phyloP scores from a whole-genome alignment of 1,140 invertebrate species.

The Drosophila virilis region DNA sequence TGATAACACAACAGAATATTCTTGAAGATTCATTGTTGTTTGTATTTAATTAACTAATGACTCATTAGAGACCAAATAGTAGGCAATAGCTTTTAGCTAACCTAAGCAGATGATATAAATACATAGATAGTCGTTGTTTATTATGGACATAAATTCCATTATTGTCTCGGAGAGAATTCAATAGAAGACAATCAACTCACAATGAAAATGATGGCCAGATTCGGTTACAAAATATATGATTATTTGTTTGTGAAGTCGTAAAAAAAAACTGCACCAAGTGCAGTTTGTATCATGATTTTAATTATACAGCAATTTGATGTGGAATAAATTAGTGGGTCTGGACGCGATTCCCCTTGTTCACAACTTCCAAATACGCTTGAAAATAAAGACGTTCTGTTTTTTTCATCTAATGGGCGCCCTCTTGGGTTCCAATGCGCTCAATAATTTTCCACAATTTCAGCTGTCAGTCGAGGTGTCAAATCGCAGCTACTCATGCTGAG shows the following conservation, averaged over 20 bases:
- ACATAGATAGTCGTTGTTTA: not conserved
- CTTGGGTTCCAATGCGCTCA: slow-evolving; percentile 77
- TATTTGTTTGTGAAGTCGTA: slow-evolving; percentile 73
- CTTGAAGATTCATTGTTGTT: too few relatives aligned
- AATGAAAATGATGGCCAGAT: slow-evolving; percentile 64
- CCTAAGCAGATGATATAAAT: too few relatives aligned
- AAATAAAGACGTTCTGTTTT: slow-evolving; percentile 64
- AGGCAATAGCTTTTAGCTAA: too few relatives aligned
- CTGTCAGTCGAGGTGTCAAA: slow-evolving; percentile 84
- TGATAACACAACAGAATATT: too few relatives aligned
- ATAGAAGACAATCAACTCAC: slow-evolving; percentile 16
- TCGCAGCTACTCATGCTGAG: slow-evolving; percentile 84
- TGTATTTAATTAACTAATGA: too few relatives aligned
- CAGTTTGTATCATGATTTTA: slow-evolving; percentile 70
- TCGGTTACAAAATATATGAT: slow-evolving; percentile 77
- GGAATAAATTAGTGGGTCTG: slow-evolving; percentile 77
- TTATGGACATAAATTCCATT: slow-evolving; percentile 10
- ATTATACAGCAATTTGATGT: slow-evolving; percentile 79
- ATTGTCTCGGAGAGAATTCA: not conserved
- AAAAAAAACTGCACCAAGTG: slow-evolving; percentile 40
- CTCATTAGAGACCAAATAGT: too few relatives aligned
- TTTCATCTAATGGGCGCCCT: slow-evolving; percentile 76
- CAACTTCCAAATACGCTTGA: slow-evolving; percentile 52
- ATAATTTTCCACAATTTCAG: slow-evolving; percentile 82
- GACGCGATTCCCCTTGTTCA: slow-evolving; percentile 47